A percentile compares a stretch with the other conserved stretches of the same genome.
phyloP scores from a whole-genome alignment of 2,113 vertebrate genomes.

The Andinoacara biseriatus region DNA sequence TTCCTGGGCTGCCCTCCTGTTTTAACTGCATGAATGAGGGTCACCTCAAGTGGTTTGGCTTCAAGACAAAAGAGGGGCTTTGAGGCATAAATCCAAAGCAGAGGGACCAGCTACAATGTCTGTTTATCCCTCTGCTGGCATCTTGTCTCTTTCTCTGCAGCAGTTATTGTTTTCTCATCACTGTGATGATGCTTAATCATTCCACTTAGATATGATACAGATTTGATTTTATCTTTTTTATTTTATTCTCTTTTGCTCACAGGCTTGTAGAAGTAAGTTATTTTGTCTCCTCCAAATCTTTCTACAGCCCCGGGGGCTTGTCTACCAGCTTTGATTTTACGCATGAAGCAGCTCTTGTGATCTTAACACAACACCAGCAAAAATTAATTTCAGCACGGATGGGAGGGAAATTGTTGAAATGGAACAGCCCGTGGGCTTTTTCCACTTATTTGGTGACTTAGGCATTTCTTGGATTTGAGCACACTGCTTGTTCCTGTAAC shows the following conservation, averaged over 20 bases:
- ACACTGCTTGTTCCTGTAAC: conserved; percentile 68
- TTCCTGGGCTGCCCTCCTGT: conserved; percentile 74
- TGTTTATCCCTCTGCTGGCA: conserved; percentile 66
- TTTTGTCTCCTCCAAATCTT: conserved; percentile 55
- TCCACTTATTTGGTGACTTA: conserved; percentile 77
- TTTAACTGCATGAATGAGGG: conserved; percentile 80
- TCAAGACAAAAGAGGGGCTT: conserved; percentile 76
- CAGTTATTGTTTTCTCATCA: conserved; percentile 45
- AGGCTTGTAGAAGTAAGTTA: conserved; percentile 56
- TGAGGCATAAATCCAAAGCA: conserved; percentile 73
- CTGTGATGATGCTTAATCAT: conserved; percentile 45
- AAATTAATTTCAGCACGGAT: conserved; percentile 75
- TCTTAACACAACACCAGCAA: conserved; percentile 74
- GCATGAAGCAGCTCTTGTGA: conserved; percentile 67
- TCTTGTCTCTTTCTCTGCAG: conserved; percentile 18
- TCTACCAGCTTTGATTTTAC: conserved; percentile 49
- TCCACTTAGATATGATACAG: conserved; percentile 46
- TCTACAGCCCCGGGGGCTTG: conserved; percentile 54
- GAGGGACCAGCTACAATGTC: conserved; percentile 60
- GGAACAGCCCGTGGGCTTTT: conserved; percentile 72
- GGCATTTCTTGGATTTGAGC: conserved; percentile 73
- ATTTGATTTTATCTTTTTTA: conserved; percentile 41
- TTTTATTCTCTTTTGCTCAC: conserved; percentile 33
- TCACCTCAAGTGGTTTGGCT: conserved; percentile 81
- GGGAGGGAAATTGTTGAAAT: conserved; percentile 71